A percentile compares a stretch with the other conserved stretches of the same genome.
Evolutionary conservation across 2,888 invertebrate species (phyloP).

Genomic region (Drosophila ezoana): DNA sequence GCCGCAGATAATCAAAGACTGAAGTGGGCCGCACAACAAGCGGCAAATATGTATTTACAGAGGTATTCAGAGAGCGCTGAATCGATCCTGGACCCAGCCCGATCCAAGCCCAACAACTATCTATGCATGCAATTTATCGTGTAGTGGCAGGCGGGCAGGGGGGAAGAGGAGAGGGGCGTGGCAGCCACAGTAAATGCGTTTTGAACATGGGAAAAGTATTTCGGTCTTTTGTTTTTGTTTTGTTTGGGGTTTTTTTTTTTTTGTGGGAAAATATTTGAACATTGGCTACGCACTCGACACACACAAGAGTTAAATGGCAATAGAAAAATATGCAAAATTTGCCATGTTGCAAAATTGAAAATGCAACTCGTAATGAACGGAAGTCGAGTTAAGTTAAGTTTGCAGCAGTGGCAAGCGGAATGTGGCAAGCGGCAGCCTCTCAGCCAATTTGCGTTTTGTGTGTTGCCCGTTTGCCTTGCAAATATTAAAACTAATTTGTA

Average conservation of each 20-base stretch:
- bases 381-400: slow-evolving; percentile 39
- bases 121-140: slow-evolving; percentile 58
- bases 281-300: slow-evolving; percentile 45
- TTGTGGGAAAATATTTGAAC: slow-evolving; percentile 54
- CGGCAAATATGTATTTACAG: slow-evolving; percentile 22
- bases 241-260: slow-evolving; percentile 23
- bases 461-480: slow-evolving; percentile 29
- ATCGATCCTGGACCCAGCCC: slow-evolving; percentile 29
- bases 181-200: slow-evolving; percentile 43
- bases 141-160: neutral
- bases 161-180: slow-evolving; percentile 2
- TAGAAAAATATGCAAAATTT: slow-evolving; percentile 30
- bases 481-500: slow-evolving; percentile 56
- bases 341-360: slow-evolving; percentile 26
- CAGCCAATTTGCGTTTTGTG: slow-evolving; percentile 29
- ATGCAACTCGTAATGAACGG: slow-evolving; percentile 29
- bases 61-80: slow-evolving; percentile 28
- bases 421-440: slow-evolving; percentile 17
- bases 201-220: slow-evolving; percentile 59
- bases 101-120: slow-evolving; percentile 46
- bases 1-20: slow-evolving; percentile 45
- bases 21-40: slow-evolving; percentile 45
- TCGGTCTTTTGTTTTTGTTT: slow-evolving; percentile 14
- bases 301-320: slow-evolving; percentile 24
- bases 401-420: slow-evolving; percentile 13